phyloP scores from a whole-genome alignment of 2,888 invertebrate genomes.

The Apotomis turbidana region DNA sequence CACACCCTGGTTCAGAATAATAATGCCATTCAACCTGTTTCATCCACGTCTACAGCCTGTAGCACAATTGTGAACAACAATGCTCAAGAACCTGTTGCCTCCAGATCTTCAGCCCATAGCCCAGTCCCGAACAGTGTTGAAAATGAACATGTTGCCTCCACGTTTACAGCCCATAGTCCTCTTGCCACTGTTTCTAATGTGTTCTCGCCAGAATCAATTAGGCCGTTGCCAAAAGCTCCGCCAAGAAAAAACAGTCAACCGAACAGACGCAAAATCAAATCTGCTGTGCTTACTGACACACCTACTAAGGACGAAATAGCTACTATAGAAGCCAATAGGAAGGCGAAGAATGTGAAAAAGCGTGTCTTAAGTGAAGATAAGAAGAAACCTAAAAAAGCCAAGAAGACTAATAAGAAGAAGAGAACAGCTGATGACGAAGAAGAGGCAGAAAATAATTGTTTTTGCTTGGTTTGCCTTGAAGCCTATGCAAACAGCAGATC shows the following conservation, averaged over 20 bases:
- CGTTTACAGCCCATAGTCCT: no score
- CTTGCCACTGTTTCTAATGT: neutral
- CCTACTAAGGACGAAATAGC: neutral
- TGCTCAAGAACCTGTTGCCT: no score
- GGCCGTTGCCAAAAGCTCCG: slow-evolving; percentile 3
- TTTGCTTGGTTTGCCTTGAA: no score
- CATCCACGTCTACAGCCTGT: no score
- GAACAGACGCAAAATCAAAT: slow-evolving; percentile 1
- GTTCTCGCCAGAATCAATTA: neutral
- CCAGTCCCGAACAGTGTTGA: no score
- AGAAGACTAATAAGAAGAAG: neutral
- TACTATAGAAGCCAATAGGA: slow-evolving; percentile 1
- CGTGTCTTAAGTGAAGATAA: neutral
- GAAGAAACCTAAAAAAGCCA: neutral
- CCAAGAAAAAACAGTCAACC: neutral
- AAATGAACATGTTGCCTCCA: no score
- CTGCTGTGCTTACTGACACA: neutral
- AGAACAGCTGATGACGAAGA: no score
- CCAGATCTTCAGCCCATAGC: no score
- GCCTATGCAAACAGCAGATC: no score
- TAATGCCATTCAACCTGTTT: neutral
- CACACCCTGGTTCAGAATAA: neutral
- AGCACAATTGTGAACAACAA: no score
- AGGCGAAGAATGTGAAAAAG: neutral
- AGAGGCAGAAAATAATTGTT: no score